Evolutionary conservation across 2,888 invertebrate genomes (phyloP).

Genomic region (Nomada lathburiana): DNA sequence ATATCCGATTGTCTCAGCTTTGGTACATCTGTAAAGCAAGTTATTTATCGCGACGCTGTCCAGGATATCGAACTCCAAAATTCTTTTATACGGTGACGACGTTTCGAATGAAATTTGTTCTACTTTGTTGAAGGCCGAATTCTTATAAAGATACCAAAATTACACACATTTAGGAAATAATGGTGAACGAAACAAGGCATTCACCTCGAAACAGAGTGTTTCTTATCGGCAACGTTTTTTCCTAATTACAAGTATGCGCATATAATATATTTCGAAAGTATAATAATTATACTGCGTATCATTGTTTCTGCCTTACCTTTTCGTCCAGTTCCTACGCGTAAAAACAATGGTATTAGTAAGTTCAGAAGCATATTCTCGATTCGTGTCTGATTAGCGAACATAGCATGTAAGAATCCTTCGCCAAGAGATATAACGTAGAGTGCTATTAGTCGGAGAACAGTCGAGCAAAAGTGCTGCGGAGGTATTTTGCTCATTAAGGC

Average conservation of each 20-base stretch:
- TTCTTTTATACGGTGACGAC: no score
- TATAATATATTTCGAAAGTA: no score
- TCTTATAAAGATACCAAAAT: no score
- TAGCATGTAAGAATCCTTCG: slow-evolving; percentile 93
- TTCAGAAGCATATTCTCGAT: slow-evolving; percentile 98
- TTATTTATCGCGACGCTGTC: neutral
- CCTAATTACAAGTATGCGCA: no score
- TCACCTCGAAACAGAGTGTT: no score
- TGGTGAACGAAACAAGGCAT: no score
- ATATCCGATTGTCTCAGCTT: slow-evolving; percentile 95
- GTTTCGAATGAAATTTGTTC: no score
- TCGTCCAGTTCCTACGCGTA: slow-evolving; percentile 97
- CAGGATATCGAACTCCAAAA: neutral
- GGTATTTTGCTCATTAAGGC: slow-evolving; percentile 96
- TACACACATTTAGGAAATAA: no score
- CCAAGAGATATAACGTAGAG: slow-evolving; percentile 97
- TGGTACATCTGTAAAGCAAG: slow-evolving; percentile 90
- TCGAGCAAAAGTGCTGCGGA: slow-evolving; percentile 97
- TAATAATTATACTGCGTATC: neutral
- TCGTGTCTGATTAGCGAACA: slow-evolving; percentile 95
- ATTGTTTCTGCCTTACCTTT: slow-evolving; percentile 88
- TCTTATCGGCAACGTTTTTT: no score
- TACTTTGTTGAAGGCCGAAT: no score
- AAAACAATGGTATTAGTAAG: slow-evolving; percentile 97
- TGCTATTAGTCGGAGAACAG: slow-evolving; percentile 97